Evolutionary conservation across 2,888 invertebrate species (phyloP).

Genomic region (Rapana venosa): DNA sequence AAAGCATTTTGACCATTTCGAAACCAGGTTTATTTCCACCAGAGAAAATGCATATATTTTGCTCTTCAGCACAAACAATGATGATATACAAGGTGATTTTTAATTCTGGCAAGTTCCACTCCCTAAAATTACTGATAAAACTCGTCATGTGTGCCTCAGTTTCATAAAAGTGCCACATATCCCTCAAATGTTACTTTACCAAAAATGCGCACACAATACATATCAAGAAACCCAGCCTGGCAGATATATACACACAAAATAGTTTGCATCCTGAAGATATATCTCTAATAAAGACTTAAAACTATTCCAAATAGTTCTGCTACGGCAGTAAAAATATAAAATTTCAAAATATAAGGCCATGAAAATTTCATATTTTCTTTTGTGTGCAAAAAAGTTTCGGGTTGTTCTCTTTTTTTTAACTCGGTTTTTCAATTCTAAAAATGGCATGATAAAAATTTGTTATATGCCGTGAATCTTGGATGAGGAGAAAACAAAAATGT

Average conservation of each 20-base stretch:
- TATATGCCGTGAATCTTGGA: neutral
- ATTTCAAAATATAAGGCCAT: slow-evolving; percentile 9
- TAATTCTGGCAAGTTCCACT: neutral
- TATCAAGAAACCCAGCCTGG: neutral
- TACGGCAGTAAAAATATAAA: slow-evolving; percentile 11
- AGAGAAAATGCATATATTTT: slow-evolving; percentile 15
- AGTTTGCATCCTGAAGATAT: neutral
- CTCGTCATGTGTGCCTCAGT: neutral
- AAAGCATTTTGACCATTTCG: neutral
- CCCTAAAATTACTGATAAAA: slow-evolving; percentile 4
- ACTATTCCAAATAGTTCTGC: slow-evolving; percentile 3
- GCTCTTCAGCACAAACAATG: neutral
- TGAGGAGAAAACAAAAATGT: neutral
- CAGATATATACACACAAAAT: neutral
- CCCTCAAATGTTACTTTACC: neutral
- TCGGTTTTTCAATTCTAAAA: neutral
- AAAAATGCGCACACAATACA: neutral
- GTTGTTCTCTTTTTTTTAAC: neutral
- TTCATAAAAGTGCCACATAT: neutral
- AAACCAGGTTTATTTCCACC: slow-evolving; percentile 19
- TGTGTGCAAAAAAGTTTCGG: neutral
- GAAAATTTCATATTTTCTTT: neutral
- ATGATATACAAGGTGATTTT: neutral
- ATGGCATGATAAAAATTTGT: neutral
- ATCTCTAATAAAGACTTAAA: neutral